These are phyloP conservation scores for Bos indicus DNA, from an alignment of 2,113 vertebrate genomes.

Conservation along the genomic window DNA sequence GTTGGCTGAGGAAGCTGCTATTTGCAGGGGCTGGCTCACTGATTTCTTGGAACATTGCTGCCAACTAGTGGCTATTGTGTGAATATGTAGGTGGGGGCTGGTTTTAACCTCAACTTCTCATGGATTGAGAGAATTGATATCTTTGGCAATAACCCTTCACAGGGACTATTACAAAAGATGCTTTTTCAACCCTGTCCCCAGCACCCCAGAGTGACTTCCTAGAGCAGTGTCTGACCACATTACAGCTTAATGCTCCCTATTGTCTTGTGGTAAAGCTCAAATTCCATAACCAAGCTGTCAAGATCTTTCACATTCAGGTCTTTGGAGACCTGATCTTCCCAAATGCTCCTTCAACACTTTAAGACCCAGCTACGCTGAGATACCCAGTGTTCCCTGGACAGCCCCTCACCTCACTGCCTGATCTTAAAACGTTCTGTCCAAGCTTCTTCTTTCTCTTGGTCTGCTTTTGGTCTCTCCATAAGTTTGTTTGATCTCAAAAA, in stretches of 20 bases:
- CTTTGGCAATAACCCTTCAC: background rate
- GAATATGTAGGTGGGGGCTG: background rate
- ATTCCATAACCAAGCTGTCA: background rate
- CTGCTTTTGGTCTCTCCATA: background rate
- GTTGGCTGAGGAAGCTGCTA: background rate
- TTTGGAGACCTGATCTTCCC: background rate
- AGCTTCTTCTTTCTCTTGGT: background rate
- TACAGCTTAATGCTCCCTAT: background rate
- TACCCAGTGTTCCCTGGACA: background rate
- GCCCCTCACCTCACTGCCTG: background rate
- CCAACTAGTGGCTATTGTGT: slow-evolving; percentile 42
- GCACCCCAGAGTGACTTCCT: background rate
- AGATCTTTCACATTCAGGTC: background rate
- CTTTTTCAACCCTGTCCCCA: background rate
- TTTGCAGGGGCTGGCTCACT: background rate
- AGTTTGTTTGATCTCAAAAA: background rate
- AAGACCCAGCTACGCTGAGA: background rate
- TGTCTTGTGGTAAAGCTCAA: background rate
- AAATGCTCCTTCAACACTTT: background rate
- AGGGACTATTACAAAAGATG: background rate
- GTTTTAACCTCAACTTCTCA: background rate
- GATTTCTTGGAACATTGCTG: slow-evolving; percentile 25
- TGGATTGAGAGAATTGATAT: background rate
- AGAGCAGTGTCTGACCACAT: background rate
- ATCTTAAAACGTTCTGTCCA: background rate